These are phyloP conservation scores for Malaclemys terrapin DNA, from an alignment of 2,113 vertebrate species.

Conservation along the genomic window DNA sequence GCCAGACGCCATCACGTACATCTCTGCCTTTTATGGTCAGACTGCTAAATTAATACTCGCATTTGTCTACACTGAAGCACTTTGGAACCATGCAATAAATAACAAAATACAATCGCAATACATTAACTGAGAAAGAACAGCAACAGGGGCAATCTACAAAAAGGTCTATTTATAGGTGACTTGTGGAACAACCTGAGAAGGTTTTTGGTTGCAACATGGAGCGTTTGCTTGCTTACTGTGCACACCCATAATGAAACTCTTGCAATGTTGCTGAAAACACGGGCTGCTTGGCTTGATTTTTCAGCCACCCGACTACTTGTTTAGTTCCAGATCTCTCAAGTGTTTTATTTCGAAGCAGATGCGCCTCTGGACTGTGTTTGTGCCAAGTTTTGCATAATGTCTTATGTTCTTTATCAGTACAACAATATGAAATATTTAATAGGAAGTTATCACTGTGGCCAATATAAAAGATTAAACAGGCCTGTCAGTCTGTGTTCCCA, in stretches of 20 bases:
- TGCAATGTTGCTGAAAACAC: not conserved
- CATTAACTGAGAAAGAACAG: not conserved
- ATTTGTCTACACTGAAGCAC: not conserved
- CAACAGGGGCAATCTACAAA: not conserved
- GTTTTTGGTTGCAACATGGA: not conserved
- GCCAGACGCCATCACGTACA: not conserved
- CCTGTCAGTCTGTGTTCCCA: slow-evolving; percentile 44
- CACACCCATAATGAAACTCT: not conserved
- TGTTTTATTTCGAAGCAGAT: slow-evolving; percentile 68
- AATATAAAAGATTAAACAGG: slow-evolving; percentile 83
- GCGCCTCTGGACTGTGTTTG: slow-evolving; percentile 32
- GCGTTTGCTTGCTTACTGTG: slow-evolving; percentile 31
- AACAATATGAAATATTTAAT: slow-evolving; percentile 86
- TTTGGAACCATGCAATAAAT: not conserved
- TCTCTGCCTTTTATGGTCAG: not conserved
- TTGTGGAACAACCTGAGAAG: not conserved
- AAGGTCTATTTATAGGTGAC: not conserved
- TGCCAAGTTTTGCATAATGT: slow-evolving; percentile 74
- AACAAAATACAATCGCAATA: not conserved
- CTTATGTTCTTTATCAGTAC: slow-evolving; percentile 73
- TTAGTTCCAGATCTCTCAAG: slow-evolving; percentile 49
- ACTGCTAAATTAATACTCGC: not conserved
- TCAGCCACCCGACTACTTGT: slow-evolving; percentile 15
- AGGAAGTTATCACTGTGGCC: slow-evolving; percentile 75
- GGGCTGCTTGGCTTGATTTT: slow-evolving; percentile 41